Percentiles rank a stretch among this genome's conserved stretches.
phyloP scores from a whole-genome alignment of 2,888 invertebrate species.

The Torymus auratus region DNA sequence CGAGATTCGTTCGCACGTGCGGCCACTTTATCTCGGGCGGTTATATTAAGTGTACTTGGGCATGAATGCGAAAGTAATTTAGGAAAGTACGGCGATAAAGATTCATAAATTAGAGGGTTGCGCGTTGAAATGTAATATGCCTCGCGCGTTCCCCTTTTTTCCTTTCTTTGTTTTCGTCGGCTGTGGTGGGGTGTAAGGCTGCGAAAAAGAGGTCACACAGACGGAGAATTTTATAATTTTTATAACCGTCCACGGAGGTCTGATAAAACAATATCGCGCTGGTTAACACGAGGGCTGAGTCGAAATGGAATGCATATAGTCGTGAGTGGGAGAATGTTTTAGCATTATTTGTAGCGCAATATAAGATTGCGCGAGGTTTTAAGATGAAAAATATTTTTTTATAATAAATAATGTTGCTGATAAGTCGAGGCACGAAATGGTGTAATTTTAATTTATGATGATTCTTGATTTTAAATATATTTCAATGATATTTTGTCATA shows the following conservation, averaged over 20 bases:
- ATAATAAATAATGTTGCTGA: too few species aligned
- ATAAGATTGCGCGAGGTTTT: too few species aligned
- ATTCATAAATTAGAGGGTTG: slow-evolving; percentile 52
- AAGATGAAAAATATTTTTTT: too few species aligned
- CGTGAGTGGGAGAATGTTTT: too few species aligned
- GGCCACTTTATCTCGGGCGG: slow-evolving; percentile 47
- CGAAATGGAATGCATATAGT: background rate
- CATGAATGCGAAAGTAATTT: slow-evolving; percentile 55
- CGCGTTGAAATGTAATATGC: slow-evolving; percentile 40
- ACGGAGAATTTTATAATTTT: background rate
- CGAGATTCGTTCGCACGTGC: slow-evolving; percentile 52
- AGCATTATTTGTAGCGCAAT: too few species aligned
- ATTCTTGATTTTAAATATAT: too few species aligned
- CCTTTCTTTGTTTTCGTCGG: background rate
- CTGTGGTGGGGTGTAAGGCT: too few species aligned
- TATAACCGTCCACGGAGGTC: background rate
- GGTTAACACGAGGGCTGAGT: background rate
- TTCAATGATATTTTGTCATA: too few species aligned
- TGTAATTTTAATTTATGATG: too few species aligned
- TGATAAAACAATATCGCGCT: background rate
- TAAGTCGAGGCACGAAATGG: too few species aligned
- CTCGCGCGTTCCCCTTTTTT: slow-evolving; percentile 2
- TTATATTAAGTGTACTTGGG: slow-evolving; percentile 48
- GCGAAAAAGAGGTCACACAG: background rate
- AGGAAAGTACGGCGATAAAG: slow-evolving; percentile 48